Base-by-base conservation (phyloP, 2,888 invertebrate genomes). In the Sinhomidia bicolor region DNA sequence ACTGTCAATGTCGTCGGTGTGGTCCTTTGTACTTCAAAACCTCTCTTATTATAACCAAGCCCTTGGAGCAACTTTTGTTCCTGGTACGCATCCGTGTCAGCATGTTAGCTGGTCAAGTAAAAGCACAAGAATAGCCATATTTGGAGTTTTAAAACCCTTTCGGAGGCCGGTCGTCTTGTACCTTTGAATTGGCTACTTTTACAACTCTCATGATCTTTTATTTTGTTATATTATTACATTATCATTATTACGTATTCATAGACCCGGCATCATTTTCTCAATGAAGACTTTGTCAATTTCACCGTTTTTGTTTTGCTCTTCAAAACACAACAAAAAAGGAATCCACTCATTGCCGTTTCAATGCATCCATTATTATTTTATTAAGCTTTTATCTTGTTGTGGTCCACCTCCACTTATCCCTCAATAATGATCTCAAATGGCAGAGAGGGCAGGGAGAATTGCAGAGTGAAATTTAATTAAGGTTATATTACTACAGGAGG, bases 391-490 rank as follows among this genome's bases (percentile, higher is more conserved):
- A 60, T n/a, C n/a, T 57, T 47, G 41, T 41, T 60, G 9, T 71
- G 44, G 71, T 23, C 71, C 71, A 71, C 71, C 71, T 71, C 71
- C 71, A 20, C 5, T 71, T 71, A 47, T 14, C 4, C 68, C 20
- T 17, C 36, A 71, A 71, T 41, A 71, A 41, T 41, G 68, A 41
- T 71, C 20, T n/a, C 26, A 47, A 47, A 78, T 29, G 36, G 76
- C 29, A 26, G 36, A 26, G 36, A 76, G 51, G 51, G 36, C 78
- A 57, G 60, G 60, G 20, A 60, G 9, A 79, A 41, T 60, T 12
- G 20, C 62, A 78, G 51, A 78, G 68, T 65, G 68, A 85, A 85
- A 85, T 85, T 85, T 68, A 85, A 85, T 85, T 85, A 85, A 78
- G 85, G 68, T 20, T 71, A 51, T 7, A 65, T n/a, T 47, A 26